Base-by-base conservation (phyloP, 2,113 vertebrate genomes). In the Amazona guildingii region DNA sequence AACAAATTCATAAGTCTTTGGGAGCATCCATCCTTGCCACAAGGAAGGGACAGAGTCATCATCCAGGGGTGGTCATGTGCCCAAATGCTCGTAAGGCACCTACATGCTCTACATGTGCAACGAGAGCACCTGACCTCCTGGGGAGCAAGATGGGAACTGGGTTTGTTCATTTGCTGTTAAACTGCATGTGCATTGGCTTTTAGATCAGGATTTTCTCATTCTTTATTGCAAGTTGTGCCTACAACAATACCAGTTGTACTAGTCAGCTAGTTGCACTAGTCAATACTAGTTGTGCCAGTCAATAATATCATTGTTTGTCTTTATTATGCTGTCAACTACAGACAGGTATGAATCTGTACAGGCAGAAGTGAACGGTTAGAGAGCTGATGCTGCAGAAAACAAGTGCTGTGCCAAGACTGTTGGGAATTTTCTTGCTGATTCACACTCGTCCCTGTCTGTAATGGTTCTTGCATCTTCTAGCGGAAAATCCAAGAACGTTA, bases 51-150 rank as follows among this genome's bases (percentile, higher is more conserved):
- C 28, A 61, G 52, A 33, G 37, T 37, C 28, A 49, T 46, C 23
- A 33, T 37, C 28, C 7, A 4, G 49, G 44, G 43, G 59, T 16
- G 64, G 57, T 54, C 62, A 43, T 7, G 18, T 69, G 48, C 52
- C 61, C 79, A 59, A 44, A 17, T 2, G 21, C 59, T 59, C 1
- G 4, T 57, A 33, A 43, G 51, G 64, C 44, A 72, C 55, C 62
- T 8, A 16, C 55, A 43, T 55, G 54, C 57, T 29, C 82, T 24
- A 9, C 59, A 7, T 0, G 2, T 12, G 13, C 39, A 15, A 13
- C 1, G 9, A 37, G 44, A 27, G n/a, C 55, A 27, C 0, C 1
- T 41, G 57, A 24, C 21, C 63, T 24, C 57, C 27, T 1, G 0
- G 31, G 37, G 31, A 54, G 24, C 35, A 41, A 74, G 29, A 29